Percentiles rank a stretch among this genome's conserved stretches.
Evolutionary conservation across 2,888 invertebrate genomes (phyloP).

Genomic region (Tuta absoluta): DNA sequence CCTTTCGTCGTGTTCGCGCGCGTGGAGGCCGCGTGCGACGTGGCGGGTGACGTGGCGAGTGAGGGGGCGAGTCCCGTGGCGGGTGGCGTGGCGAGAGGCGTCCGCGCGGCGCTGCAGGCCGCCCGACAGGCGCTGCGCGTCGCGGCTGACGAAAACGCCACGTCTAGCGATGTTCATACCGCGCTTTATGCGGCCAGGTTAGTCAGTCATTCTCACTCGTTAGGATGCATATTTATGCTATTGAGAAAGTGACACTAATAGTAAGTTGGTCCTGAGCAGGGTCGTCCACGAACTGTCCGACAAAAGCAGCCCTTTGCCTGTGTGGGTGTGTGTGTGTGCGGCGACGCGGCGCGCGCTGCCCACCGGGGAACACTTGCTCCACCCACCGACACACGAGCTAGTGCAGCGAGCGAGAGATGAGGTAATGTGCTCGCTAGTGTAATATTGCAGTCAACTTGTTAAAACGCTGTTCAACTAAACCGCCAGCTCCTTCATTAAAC

Average conservation of each 20-base stretch:
- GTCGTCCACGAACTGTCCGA: constrained; percentile 42
- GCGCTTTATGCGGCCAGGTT: constrained; percentile 50
- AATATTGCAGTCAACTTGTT: too few species aligned
- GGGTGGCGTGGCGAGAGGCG: constrained; percentile 33
- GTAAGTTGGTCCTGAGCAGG: too few species aligned
- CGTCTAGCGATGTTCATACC: constrained; percentile 31
- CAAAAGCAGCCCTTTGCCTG: constrained; percentile 33
- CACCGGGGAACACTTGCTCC: constrained; percentile 34
- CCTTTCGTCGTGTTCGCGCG: constrained; percentile 59
- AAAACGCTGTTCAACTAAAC: too few species aligned
- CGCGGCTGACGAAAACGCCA: constrained; percentile 32
- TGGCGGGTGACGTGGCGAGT: constrained; percentile 30
- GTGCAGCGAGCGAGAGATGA: constrained; percentile 29
- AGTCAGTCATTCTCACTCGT: neutral
- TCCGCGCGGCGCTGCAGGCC: constrained; percentile 35
- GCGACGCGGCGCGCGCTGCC: constrained; percentile 40
- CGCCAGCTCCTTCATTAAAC: too few species aligned
- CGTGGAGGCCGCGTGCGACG: constrained; percentile 44
- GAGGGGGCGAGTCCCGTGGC: constrained; percentile 35
- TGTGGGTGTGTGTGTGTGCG: constrained; percentile 40
- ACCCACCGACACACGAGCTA: constrained; percentile 32
- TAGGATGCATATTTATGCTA: too few species aligned
- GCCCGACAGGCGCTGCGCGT: constrained; percentile 39
- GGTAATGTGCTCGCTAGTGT: constrained; percentile 21
- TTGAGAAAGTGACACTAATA: too few species aligned